Evolutionary conservation across 2,113 vertebrate genomes (phyloP).

Genomic region (Podocnemis expansa): DNA sequence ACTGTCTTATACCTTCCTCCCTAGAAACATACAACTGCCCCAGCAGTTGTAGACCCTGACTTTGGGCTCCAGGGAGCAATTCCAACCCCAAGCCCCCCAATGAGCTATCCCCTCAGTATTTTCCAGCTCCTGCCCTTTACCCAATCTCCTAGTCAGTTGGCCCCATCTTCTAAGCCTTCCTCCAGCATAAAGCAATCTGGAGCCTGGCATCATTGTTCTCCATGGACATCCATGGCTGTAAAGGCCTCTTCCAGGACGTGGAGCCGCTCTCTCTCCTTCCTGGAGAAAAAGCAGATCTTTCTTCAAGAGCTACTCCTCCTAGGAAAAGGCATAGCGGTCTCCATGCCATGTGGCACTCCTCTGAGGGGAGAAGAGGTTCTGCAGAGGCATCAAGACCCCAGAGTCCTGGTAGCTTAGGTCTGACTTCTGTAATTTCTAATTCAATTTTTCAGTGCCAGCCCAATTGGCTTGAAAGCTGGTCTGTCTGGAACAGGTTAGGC

Average conservation of each 20-base stretch:
- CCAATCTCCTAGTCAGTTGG: neutral
- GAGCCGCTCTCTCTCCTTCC: neutral
- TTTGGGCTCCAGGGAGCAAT: neutral
- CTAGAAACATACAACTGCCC: too few species aligned
- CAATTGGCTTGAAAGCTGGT: fast-evolving
- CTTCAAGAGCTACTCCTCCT: neutral
- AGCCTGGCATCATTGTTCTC: too few species aligned
- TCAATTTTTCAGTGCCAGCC: neutral
- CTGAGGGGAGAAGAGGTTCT: neutral
- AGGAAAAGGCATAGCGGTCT: fast-evolving
- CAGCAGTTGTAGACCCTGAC: too few species aligned
- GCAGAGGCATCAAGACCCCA: fast-evolving
- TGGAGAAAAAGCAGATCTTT: neutral
- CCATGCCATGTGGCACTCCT: neutral
- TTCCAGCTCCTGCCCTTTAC: neutral
- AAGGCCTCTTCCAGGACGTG: neutral
- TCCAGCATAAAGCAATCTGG: neutral
- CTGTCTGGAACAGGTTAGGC: neutral
- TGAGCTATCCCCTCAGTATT: neutral
- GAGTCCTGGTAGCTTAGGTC: fast-evolving
- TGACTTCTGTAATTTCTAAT: neutral
- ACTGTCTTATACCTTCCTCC: too few species aligned
- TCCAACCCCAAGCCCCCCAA: neutral
- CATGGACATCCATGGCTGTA: neutral
- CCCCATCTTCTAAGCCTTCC: neutral